phyloP scores from a whole-genome alignment of 2,888 invertebrate genomes.

The Brenthis daphne region DNA sequence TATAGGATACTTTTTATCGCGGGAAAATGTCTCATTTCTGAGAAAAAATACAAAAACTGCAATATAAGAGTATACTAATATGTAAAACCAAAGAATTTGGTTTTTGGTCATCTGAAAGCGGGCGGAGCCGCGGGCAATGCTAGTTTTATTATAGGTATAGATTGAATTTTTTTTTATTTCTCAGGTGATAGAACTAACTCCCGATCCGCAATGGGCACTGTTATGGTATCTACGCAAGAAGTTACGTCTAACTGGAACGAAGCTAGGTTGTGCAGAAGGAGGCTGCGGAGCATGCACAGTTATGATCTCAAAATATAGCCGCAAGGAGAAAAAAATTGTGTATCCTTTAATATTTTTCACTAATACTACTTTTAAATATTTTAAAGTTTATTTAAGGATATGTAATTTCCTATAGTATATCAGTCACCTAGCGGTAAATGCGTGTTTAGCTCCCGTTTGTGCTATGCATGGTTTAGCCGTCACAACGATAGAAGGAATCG shows the following conservation, averaged over 20 bases:
- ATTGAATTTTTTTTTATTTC: slow-evolving; percentile 27
- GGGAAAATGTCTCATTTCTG: no score
- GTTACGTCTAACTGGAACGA: slow-evolving; percentile 92
- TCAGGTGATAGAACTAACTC: slow-evolving; percentile 87
- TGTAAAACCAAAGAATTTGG: no score
- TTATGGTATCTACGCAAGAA: slow-evolving; percentile 92
- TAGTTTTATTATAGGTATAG: no score
- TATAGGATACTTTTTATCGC: no score
- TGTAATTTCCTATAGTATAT: slow-evolving; percentile 19
- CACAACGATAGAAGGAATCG: slow-evolving; percentile 94
- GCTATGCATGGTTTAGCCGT: slow-evolving; percentile 91
- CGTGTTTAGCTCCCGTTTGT: slow-evolving; percentile 91
- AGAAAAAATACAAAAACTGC: no score
- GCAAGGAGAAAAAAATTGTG: slow-evolving; percentile 74
- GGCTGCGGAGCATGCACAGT: slow-evolving; percentile 99
- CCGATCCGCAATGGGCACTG: slow-evolving; percentile 94
- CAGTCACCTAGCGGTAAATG: slow-evolving; percentile 90
- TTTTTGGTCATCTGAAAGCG: no score
- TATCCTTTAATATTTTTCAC: slow-evolving; percentile 63
- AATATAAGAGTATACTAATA: no score
- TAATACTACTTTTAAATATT: background rate
- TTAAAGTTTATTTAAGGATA: no score
- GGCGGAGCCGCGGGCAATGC: no score
- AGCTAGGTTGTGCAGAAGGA: slow-evolving; percentile 96
- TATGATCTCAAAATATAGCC: slow-evolving; percentile 92